Percentiles rank a stretch among this genome's conserved stretches.
Evolutionary conservation across 2,888 invertebrate species (phyloP).

Genomic region (Thumatha senex): DNA sequence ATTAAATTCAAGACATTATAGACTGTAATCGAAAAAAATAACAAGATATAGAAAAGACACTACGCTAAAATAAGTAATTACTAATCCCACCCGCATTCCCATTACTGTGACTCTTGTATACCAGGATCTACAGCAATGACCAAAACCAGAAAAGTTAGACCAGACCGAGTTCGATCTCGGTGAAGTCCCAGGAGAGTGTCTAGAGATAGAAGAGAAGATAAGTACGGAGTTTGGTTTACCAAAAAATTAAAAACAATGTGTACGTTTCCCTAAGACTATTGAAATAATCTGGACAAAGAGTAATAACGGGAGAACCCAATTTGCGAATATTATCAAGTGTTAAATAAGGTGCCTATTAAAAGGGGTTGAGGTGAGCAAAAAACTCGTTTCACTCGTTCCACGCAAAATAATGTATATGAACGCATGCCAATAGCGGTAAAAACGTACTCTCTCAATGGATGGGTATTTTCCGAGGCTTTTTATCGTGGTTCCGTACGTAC

Average conservation of each 20-base stretch:
- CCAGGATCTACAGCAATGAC: too few relatives aligned
- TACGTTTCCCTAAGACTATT: not conserved
- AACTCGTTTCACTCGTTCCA: constrained; percentile 3
- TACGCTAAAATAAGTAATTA: too few relatives aligned
- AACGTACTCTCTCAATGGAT: constrained; percentile 29
- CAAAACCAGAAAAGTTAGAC: too few relatives aligned
- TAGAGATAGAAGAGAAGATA: too few relatives aligned
- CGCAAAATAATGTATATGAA: constrained; percentile 24
- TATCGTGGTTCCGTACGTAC: constrained; percentile 2
- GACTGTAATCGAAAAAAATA: too few relatives aligned
- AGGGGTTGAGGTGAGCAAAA: constrained; percentile 17
- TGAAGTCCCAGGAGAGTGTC: too few relatives aligned
- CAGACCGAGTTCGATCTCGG: too few relatives aligned
- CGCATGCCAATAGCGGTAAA: constrained; percentile 31
- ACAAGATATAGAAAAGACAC: too few relatives aligned
- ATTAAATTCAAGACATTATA: too few relatives aligned
- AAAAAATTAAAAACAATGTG: constrained; percentile 1
- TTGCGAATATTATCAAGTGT: constrained; percentile 22
- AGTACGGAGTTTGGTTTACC: too few relatives aligned
- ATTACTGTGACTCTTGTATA: too few relatives aligned
- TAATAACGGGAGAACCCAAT: constrained; percentile 7
- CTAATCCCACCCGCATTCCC: too few relatives aligned
- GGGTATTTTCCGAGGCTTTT: constrained; percentile 5
- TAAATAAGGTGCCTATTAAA: constrained; percentile 9
- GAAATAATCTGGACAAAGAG: not conserved